Base-by-base conservation (phyloP, 2,797 vertebrate genomes). In the Psittacula echo region DNA sequence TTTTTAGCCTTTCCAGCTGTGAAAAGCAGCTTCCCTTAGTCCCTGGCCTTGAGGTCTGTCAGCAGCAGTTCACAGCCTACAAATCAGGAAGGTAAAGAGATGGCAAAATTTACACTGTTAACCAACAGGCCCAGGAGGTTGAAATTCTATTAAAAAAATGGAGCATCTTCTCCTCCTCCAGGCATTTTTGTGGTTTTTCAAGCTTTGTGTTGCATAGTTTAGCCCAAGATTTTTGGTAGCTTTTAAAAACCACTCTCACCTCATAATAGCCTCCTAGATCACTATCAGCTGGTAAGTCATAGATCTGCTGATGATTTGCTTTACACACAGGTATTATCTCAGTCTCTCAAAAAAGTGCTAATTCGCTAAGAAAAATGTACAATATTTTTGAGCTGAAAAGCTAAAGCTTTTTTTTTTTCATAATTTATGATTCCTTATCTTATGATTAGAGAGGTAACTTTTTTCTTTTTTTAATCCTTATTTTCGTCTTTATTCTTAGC, bases 1-100 rank as follows among this genome's bases (percentile, higher is more conserved):
- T 86, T 68, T 77, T 85, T 32, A 84, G 30, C 6, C 30, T 94
- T 89, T 80, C 56, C 53, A 92, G 27, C 20, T 78, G 34, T 84
- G 47, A 87, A 48, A 94, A 58, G 21, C 9, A 70, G 13, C 9
- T 94, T 96, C 32, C 29, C 26, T 32, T 62, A 45, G 47, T 89
- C 42, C 29, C 89, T 82, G 73, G 64, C 68, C 66, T 85, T 24
- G 9, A 82, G 48, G 37, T 91, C 23, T 89, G n/a, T 73, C 61
- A 85, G 41, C 29, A 94, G 29, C 41, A n/a, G 24, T 71, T 92
- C 64, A 82, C 27, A 92, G 48, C 10, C n/a, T 66, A 91, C 72
- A 92, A 81, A 91, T 89, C 45, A 95, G n/a, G 84, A 67, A 83
- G 23, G 39, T 72, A 89, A 94, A 89, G 62, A 68, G 18, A 64